These are phyloP conservation scores for Candoia aspera DNA, from an alignment of 2,113 vertebrate genomes.

Conservation along the genomic window DNA sequence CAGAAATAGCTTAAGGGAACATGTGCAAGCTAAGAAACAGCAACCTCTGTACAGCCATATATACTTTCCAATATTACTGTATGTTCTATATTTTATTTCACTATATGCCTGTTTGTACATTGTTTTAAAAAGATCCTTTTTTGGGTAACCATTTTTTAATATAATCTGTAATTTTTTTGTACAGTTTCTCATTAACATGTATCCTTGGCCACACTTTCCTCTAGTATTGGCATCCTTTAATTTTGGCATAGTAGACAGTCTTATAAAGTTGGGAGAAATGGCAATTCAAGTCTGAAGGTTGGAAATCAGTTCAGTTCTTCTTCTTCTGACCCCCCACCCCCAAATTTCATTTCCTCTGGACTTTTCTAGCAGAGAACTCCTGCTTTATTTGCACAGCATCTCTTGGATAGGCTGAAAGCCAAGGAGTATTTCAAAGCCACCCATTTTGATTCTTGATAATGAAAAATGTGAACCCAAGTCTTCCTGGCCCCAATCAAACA, in stretches of 20 bases:
- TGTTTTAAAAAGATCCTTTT: background rate
- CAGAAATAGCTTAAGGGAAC: background rate
- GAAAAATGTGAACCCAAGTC: background rate
- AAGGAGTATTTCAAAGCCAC: background rate
- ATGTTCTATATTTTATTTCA: background rate
- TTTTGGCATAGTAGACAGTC: background rate
- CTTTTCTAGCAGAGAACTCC: background rate
- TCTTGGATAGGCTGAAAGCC: background rate
- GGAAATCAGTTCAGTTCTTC: background rate
- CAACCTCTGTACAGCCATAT: background rate
- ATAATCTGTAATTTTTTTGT: background rate
- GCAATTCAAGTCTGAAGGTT: background rate
- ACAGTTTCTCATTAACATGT: background rate
- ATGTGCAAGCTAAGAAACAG: background rate
- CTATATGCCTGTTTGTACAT: background rate
- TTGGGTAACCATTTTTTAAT: background rate
- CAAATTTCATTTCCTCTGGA: background rate
- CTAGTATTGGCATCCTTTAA: background rate
- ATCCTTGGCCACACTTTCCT: background rate
- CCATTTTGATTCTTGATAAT: background rate
- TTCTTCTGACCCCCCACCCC: background rate
- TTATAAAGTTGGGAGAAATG: background rate
- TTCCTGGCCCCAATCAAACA: background rate
- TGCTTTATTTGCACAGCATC: background rate
- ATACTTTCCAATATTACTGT: background rate